A percentile compares a stretch with the other conserved stretches of the same genome.
phyloP scores from a whole-genome alignment of 2,113 vertebrate genomes.

The Acinonyx jubatus region DNA sequence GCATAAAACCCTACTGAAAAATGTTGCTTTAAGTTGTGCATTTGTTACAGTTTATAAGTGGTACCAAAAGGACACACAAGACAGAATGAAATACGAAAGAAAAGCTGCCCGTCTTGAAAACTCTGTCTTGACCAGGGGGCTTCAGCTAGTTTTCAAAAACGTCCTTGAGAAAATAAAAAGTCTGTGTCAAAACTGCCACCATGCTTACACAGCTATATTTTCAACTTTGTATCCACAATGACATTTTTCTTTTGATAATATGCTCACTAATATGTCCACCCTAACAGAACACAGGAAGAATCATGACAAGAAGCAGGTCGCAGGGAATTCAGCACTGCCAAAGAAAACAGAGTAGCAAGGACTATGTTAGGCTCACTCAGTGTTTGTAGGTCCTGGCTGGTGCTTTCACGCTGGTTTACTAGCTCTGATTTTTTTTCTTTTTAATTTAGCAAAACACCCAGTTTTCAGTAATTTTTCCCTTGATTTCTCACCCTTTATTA shows the following conservation, averaged over 20 bases:
- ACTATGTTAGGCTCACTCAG: background rate
- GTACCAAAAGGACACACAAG: background rate
- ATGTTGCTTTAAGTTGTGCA: background rate
- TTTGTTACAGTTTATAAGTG: background rate
- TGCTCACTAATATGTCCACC: too few species aligned
- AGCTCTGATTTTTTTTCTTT: background rate
- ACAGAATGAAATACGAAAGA: background rate
- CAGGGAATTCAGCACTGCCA: background rate
- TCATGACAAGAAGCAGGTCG: background rate
- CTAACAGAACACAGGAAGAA: background rate
- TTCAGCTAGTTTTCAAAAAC: background rate
- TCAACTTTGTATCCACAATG: background rate
- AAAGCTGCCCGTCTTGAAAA: background rate
- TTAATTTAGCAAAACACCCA: background rate
- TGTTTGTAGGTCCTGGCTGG: background rate
- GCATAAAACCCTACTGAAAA: background rate
- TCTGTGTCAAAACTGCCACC: background rate
- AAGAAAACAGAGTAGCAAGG: background rate
- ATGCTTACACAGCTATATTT: background rate
- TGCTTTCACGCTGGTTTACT: background rate
- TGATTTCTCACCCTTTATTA: background rate
- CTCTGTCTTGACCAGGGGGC: background rate
- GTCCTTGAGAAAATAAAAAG: background rate
- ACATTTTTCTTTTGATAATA: background rate
- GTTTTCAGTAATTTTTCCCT: background rate